These are phyloP conservation scores for Terebella lapidaria DNA, from an alignment of 2,888 invertebrate species.

Conservation along the genomic window DNA sequence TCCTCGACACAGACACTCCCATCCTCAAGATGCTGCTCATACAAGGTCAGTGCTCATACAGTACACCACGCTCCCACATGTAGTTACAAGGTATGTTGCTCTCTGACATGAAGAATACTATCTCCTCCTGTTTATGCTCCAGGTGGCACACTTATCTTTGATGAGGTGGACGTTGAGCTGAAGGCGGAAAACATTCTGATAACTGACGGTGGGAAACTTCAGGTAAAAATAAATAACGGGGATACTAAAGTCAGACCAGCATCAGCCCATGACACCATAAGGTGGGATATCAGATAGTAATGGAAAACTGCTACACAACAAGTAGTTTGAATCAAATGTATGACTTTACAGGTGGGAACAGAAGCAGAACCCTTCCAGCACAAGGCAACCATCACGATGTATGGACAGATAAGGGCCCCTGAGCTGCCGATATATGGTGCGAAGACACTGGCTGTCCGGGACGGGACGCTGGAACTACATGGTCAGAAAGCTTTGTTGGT, in stretches of 20 bases:
- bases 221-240: slow-evolving; percentile 32
- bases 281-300: too few relatives aligned
- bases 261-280: too few relatives aligned
- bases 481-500: slow-evolving; percentile 24
- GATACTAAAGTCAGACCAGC: too few relatives aligned
- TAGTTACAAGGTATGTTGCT: too few relatives aligned
- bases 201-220: slow-evolving; percentile 41
- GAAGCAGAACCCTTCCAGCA: slow-evolving; percentile 38
- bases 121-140: background rate
- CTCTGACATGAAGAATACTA: too few relatives aligned
- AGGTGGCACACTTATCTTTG: slow-evolving; percentile 44
- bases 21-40: slow-evolving; percentile 42
- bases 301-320: too few relatives aligned
- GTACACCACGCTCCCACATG: too few relatives aligned
- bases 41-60: slow-evolving; percentile 39
- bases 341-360: slow-evolving; percentile 42
- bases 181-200: slow-evolving; percentile 40
- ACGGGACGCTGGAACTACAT: slow-evolving; percentile 45
- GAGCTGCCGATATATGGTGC: slow-evolving; percentile 48
- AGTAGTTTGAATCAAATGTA: too few relatives aligned
- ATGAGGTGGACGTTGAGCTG: slow-evolving; percentile 35
- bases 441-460: slow-evolving; percentile 43
- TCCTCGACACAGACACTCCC: slow-evolving; percentile 38
- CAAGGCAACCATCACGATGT: slow-evolving; percentile 39
- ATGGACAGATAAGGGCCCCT: slow-evolving; percentile 36